Evolutionary conservation across 2,113 vertebrate species (phyloP).

Genomic region (Marmota monax): DNA sequence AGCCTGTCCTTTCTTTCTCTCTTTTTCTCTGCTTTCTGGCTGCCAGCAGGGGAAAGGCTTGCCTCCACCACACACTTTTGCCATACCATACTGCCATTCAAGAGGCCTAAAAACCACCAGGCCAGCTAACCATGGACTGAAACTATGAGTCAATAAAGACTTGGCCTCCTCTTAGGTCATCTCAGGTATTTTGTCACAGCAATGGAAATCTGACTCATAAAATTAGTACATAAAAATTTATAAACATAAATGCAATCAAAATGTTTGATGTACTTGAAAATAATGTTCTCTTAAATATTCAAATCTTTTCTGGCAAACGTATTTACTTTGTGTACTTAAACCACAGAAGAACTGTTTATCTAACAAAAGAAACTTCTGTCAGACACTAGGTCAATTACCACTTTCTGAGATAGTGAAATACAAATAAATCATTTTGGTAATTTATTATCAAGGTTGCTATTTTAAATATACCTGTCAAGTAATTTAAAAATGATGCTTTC

Average conservation of each 20-base stretch:
- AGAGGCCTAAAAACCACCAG: background rate
- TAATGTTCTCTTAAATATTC: background rate
- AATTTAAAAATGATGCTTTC: too few species aligned
- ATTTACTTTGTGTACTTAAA: conserved; percentile 11
- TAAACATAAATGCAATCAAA: background rate
- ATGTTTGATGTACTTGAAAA: background rate
- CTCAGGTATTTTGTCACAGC: background rate
- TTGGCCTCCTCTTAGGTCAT: background rate
- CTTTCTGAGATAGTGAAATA: background rate
- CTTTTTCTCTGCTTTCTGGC: too few species aligned
- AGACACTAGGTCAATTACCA: background rate
- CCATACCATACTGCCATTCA: too few species aligned
- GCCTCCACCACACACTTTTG: background rate
- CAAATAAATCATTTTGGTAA: background rate
- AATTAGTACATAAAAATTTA: background rate
- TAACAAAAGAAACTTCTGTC: background rate
- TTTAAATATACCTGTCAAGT: too few species aligned
- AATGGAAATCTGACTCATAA: background rate
- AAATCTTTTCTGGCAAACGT: background rate
- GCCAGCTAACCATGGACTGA: background rate
- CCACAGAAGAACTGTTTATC: background rate
- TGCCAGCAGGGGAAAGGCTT: background rate
- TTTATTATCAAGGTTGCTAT: background rate
- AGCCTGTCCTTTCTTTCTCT: too few species aligned
- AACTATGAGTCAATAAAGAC: background rate